Conservation (phyloP, 2,888 invertebrate species). For the Melinaea menophilus region DNA sequence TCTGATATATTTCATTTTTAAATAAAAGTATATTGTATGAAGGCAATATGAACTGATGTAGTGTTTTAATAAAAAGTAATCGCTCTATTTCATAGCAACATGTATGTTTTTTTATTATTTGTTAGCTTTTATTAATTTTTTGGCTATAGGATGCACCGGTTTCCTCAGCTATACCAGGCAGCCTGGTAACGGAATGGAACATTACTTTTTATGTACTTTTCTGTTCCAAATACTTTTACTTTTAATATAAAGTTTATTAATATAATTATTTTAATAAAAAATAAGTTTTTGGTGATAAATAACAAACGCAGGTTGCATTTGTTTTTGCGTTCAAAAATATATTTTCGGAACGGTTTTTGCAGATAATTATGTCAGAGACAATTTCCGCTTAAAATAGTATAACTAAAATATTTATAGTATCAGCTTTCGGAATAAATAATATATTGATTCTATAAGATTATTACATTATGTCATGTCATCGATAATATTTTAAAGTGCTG, state of each 20-base stretch:
- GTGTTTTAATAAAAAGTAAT: conserved; percentile 5
- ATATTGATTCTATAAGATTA: conserved; percentile 28
- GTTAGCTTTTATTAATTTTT: conserved; percentile 66
- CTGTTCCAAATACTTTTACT: conserved; percentile 47
- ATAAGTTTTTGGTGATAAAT: conserved; percentile 8
- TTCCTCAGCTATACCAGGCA: conserved; percentile 62
- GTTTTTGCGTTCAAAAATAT: too few relatives aligned
- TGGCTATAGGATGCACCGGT: conserved; percentile 70
- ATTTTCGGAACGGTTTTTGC: too few relatives aligned
- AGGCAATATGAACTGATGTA: background rate
- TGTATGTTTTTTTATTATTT: conserved; percentile 37
- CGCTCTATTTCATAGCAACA: conserved; percentile 7
- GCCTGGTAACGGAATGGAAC: conserved; percentile 63
- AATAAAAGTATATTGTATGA: background rate
- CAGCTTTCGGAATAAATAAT: background rate
- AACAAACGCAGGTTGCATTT: background rate
- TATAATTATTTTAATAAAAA: background rate
- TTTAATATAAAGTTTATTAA: conserved; percentile 28
- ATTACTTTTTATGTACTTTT: conserved; percentile 68
- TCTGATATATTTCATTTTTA: conserved; percentile 12
- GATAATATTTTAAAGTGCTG: conserved; percentile 61
- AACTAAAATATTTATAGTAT: too few relatives aligned
- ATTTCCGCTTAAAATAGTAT: too few relatives aligned
- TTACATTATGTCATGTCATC: conserved; percentile 40
- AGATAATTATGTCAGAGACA: too few relatives aligned